Evolutionary conservation across 2,797 vertebrate species (phyloP).

Genomic region (Gymnothorax javanicus): DNA sequence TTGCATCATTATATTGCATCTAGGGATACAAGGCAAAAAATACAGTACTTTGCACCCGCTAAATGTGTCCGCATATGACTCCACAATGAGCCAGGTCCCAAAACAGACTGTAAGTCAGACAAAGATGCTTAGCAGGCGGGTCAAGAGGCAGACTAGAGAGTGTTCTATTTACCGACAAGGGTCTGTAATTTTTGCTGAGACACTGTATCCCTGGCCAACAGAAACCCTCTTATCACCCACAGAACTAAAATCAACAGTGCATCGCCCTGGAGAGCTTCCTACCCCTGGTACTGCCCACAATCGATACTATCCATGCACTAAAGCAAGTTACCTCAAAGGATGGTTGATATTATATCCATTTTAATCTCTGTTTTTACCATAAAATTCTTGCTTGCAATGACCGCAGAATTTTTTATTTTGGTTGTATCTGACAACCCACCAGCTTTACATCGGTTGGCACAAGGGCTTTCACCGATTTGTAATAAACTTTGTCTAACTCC

Average conservation of each 20-base stretch:
- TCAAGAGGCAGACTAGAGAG: neutral
- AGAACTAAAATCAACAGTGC: neutral
- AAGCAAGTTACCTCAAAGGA: neutral
- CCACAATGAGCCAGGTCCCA: neutral
- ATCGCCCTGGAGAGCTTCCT: neutral
- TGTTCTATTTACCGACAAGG: neutral
- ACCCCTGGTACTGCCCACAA: neutral
- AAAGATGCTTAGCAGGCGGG: neutral
- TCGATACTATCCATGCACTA: neutral
- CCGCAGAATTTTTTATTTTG: neutral
- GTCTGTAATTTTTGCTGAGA: neutral
- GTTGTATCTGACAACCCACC: neutral
- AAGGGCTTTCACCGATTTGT: slow-evolving; percentile 4
- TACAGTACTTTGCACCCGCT: neutral
- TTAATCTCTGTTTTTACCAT: neutral
- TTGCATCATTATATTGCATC: neutral
- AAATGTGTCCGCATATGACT: neutral
- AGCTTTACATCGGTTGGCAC: neutral
- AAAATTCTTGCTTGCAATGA: neutral
- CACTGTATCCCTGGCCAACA: neutral
- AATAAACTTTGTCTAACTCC: neutral
- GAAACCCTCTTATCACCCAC: neutral
- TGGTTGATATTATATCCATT: neutral
- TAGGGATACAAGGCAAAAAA: neutral
- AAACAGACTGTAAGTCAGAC: neutral